These are phyloP conservation scores for Phalloptychus januarius DNA, from an alignment of 2,797 vertebrate species.

Conservation along the genomic window DNA sequence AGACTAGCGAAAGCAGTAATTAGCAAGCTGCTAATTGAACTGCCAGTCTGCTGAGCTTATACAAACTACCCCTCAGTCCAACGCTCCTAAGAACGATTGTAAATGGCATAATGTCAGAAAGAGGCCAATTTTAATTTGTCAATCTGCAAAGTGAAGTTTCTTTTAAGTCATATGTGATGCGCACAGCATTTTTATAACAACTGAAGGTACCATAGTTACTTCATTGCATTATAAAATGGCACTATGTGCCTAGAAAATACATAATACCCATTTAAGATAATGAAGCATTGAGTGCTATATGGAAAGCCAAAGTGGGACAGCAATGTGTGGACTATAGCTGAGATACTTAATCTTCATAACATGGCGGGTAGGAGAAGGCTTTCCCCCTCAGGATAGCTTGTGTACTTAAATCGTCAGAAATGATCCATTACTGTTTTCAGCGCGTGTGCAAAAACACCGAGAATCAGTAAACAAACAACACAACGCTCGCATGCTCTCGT, in stretches of 20 bases:
- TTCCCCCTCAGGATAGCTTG: slow-evolving; percentile 48
- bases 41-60: no score
- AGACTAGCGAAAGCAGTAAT: no score
- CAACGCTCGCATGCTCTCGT: slow-evolving; percentile 12
- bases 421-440: slow-evolving; percentile 51
- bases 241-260: no score
- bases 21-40: no score
- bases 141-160: no score
- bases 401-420: slow-evolving; percentile 56
- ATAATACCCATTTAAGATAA: not conserved
- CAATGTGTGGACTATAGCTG: slow-evolving; percentile 20
- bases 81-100: not conserved
- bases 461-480: slow-evolving; percentile 19
- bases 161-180: no score
- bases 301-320: slow-evolving; percentile 16
- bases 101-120: not conserved
- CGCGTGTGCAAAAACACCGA: slow-evolving; percentile 32
- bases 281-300: slow-evolving; percentile 21
- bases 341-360: slow-evolving; percentile 32
- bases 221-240: no score
- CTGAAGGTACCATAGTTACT: no score
- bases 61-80: no score
- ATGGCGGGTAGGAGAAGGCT: slow-evolving; percentile 48
- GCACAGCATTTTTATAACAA: no score
- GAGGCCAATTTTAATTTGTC: no score